Evolutionary conservation across 35 echinoderm and acorn worm genomes (phyloP).

Genomic region (Hemicentrotus pulcherrimus): DNA sequence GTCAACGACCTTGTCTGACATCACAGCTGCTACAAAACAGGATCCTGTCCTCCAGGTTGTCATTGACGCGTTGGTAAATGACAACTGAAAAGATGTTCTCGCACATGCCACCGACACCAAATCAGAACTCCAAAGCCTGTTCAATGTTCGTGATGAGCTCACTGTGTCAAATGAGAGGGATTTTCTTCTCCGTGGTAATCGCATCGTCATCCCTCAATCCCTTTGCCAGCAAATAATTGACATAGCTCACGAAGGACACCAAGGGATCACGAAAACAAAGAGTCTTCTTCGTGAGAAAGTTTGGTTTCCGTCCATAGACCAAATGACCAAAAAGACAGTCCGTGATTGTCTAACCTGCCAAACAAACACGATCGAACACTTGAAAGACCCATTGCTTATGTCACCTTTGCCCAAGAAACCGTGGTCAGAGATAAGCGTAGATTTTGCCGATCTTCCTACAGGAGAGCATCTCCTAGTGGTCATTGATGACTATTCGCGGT

Average conservation of each 20-base stretch:
- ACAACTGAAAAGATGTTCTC: conserved; percentile 57
- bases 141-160: conserved; percentile 59
- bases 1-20: conserved; percentile 30
- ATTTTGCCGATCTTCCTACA: conserved; percentile 59
- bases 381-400: conserved; percentile 62
- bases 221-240: conserved; percentile 56
- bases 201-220: conserved; percentile 67
- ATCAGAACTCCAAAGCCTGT: conserved; percentile 4
- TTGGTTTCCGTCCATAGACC: conserved; percentile 79
- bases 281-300: conserved; percentile 68
- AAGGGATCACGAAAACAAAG: conserved; percentile 80
- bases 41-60: conserved; percentile 53
- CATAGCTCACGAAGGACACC: conserved; percentile 77
- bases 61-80: conserved; percentile 47
- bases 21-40: conserved; percentile 41
- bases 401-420: conserved; percentile 40
- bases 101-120: neutral
- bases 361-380: conserved; percentile 22
- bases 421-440: conserved; percentile 77
- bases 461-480: conserved; percentile 58
- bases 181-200: conserved; percentile 60
- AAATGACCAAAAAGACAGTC: conserved; percentile 57
- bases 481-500: conserved; percentile 52
- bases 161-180: conserved; percentile 38
- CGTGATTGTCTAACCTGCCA: conserved; percentile 66